Evolutionary conservation across 1,140 invertebrate species (phyloP).

Genomic region (Drosophila kikkawai): DNA sequence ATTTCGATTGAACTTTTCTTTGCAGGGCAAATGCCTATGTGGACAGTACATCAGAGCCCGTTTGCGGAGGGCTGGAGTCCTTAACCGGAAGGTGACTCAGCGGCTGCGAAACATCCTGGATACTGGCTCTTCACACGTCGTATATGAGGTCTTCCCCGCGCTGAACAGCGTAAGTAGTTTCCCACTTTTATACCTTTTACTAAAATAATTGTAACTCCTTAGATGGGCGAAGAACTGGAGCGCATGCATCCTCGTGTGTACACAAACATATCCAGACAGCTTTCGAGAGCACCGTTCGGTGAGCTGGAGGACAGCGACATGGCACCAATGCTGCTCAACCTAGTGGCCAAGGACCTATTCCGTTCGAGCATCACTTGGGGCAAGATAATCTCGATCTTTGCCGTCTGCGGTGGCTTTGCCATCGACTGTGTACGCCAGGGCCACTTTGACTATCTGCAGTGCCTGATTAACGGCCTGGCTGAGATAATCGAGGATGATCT

Average conservation of each 20-base stretch:
- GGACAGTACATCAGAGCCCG: conserved; percentile 81
- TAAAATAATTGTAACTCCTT: background rate
- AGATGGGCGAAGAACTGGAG: conserved; percentile 86
- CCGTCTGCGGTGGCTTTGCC: conserved; percentile 90
- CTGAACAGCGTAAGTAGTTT: conserved; percentile 75
- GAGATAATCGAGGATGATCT: conserved; percentile 89
- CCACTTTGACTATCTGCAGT: conserved; percentile 88
- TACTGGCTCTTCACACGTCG: conserved; percentile 74
- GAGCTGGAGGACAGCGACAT: conserved; percentile 86
- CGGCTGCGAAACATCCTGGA: conserved; percentile 79
- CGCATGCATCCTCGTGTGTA: conserved; percentile 89
- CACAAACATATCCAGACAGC: conserved; percentile 87
- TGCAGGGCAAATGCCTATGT: conserved; percentile 82
- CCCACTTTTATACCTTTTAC: background rate
- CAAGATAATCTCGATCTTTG: conserved; percentile 89
- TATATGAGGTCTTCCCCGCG: conserved; percentile 83
- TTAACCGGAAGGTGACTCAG: conserved; percentile 82
- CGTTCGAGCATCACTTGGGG: conserved; percentile 88
- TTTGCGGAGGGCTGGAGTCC: conserved; percentile 76
- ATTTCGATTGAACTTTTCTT: conserved; percentile 59
- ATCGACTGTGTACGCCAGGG: conserved; percentile 89
- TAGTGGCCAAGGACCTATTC: conserved; percentile 88
- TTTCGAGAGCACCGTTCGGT: conserved; percentile 85
- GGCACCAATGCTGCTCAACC: conserved; percentile 86
- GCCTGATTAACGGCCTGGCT: conserved; percentile 87